Conservation (phyloP, 1,140 invertebrate species). For the Papilio aristodemus region DNA sequence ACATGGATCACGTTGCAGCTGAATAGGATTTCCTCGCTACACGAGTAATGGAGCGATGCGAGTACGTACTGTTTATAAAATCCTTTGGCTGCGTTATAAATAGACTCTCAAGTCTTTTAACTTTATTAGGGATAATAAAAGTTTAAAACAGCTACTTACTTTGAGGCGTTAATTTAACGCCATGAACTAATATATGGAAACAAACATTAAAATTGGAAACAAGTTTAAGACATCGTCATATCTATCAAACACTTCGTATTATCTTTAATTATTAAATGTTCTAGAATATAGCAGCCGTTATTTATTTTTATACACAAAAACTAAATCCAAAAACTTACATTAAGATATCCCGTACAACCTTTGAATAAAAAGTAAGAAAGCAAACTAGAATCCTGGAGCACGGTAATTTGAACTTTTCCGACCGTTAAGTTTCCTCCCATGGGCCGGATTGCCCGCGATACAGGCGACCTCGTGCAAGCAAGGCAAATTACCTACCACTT, state of each 20-base stretch:
- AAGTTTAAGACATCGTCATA: too few species aligned
- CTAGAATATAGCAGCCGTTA: too few species aligned
- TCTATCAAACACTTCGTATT: too few species aligned
- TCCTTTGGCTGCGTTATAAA: not conserved
- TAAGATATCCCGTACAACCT: constrained; percentile 28
- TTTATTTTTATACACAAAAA: not conserved
- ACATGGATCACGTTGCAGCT: not conserved
- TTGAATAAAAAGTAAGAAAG: constrained; percentile 16
- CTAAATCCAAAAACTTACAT: constrained; percentile 1
- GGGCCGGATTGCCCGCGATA: constrained; percentile 16
- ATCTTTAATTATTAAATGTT: too few species aligned
- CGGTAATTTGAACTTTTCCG: constrained; percentile 31
- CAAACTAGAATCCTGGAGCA: constrained; percentile 19
- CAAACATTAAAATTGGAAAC: not conserved
- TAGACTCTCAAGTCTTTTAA: constrained; percentile 9
- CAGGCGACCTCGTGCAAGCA: not conserved
- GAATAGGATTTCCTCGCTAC: constrained; percentile 10
- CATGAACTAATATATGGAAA: not conserved
- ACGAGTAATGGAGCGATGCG: not conserved
- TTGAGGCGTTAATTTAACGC: not conserved
- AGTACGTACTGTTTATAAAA: not conserved
- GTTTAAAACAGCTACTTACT: not conserved
- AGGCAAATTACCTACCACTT: not conserved
- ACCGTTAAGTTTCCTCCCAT: constrained; percentile 20
- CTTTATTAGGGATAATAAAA: not conserved